A percentile compares a stretch with the other conserved stretches of the same genome.
These are phyloP conservation scores for Cyclura pinguis DNA, from an alignment of 2,797 vertebrate genomes.

Conservation along the genomic window DNA sequence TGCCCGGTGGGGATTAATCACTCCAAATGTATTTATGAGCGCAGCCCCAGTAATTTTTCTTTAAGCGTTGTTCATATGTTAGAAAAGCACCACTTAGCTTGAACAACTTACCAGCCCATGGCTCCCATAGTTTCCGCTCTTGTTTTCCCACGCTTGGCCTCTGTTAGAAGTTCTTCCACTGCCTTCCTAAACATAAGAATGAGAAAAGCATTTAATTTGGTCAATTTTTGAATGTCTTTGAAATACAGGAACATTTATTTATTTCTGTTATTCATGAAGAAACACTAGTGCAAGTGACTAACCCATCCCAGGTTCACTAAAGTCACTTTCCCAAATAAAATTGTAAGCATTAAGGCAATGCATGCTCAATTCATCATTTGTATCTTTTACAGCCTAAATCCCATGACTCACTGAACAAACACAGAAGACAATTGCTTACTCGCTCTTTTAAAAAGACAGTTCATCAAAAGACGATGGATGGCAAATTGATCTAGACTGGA, in stretches of 20 bases:
- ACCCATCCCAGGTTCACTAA: neutral
- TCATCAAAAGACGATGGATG: conserved; percentile 1
- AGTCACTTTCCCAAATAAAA: conserved; percentile 3
- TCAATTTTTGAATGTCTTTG: neutral
- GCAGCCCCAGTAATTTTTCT: neutral
- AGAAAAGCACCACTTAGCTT: neutral
- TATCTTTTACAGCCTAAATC: neutral
- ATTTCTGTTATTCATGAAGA: neutral
- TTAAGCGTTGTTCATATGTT: neutral
- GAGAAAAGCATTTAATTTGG: conserved; percentile 22
- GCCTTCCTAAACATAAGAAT: conserved; percentile 84
- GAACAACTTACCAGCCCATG: conserved; percentile 90
- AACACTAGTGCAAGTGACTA: neutral
- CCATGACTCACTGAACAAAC: neutral
- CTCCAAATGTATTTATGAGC: neutral
- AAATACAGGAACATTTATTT: neutral
- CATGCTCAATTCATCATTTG: neutral
- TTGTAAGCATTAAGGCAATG: neutral
- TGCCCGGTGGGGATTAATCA: neutral
- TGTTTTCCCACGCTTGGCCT: conserved; percentile 92
- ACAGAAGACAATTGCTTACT: neutral
- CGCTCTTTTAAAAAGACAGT: neutral
- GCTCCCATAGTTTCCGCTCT: conserved; percentile 98
- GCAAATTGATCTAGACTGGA: neutral
- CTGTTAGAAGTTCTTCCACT: conserved; percentile 95